phyloP scores from a whole-genome alignment of 2,888 invertebrate genomes.

The Chorisops tibialis region DNA sequence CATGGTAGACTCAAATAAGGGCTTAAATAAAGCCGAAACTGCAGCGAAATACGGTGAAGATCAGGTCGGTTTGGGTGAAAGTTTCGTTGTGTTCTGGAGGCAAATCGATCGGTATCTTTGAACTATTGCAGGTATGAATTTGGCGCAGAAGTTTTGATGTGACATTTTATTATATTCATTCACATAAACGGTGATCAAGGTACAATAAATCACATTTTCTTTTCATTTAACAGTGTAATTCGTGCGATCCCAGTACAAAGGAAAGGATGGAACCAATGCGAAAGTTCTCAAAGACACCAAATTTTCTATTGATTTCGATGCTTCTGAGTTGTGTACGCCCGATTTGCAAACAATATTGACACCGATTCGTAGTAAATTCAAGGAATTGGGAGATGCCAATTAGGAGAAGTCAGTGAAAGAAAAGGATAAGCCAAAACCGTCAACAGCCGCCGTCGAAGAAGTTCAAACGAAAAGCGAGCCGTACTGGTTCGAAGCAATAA shows the following conservation, averaged over 20 bases:
- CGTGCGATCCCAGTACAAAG: slow-evolving; percentile 96
- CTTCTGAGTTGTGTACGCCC: slow-evolving; percentile 86
- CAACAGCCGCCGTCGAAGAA: slow-evolving; percentile 46
- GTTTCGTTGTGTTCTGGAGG: no score
- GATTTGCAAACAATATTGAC: slow-evolving; percentile 81
- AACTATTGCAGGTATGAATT: no score
- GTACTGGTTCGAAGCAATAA: slow-evolving; percentile 84
- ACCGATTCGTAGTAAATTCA: slow-evolving; percentile 86
- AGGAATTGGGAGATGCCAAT: slow-evolving; percentile 74
- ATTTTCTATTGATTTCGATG: slow-evolving; percentile 91
- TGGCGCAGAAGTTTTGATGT: no score
- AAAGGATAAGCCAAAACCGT: slow-evolving; percentile 52
- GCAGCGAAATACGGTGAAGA: no score
- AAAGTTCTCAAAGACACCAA: slow-evolving; percentile 97
- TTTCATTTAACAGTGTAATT: slow-evolving; percentile 96
- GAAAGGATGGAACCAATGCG: slow-evolving; percentile 91
- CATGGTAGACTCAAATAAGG: no score
- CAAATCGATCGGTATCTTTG: no score
- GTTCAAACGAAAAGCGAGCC: slow-evolving; percentile 53
- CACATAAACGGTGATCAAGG: no score
- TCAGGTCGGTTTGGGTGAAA: no score
- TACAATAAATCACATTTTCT: no score
- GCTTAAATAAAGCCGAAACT: no score
- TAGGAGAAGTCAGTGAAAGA: slow-evolving; percentile 56
- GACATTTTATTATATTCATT: no score